These are phyloP conservation scores for Ctenicera cuprea DNA, from an alignment of 2,888 invertebrate species.

Conservation along the genomic window DNA sequence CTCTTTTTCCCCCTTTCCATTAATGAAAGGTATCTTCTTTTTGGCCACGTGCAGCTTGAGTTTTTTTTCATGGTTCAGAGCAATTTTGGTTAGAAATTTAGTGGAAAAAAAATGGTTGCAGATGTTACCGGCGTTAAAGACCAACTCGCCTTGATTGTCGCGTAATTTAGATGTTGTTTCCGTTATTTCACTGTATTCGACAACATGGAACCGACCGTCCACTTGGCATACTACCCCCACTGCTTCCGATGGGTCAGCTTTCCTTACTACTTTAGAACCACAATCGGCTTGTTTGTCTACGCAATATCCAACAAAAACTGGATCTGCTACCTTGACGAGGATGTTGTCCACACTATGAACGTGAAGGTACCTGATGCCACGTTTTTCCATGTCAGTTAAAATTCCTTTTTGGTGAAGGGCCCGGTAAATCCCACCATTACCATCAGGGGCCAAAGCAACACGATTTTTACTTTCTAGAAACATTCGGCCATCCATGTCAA, in stretches of 20 bases:
- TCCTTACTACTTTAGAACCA: slow-evolving; percentile 97
- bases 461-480: slow-evolving; percentile 88
- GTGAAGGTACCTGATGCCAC: slow-evolving; percentile 92
- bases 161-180: slow-evolving; percentile 88
- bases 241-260: slow-evolving; percentile 92
- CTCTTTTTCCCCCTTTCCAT: slow-evolving; percentile 80
- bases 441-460: slow-evolving; percentile 93
- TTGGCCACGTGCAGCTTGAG: slow-evolving; percentile 95
- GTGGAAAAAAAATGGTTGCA: slow-evolving; percentile 98
- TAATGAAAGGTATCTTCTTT: slow-evolving; percentile 95
- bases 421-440: slow-evolving; percentile 91
- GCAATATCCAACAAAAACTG: slow-evolving; percentile 96
- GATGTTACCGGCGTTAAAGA: slow-evolving; percentile 97
- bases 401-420: slow-evolving; percentile 85
- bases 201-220: slow-evolving; percentile 91
- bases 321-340: slow-evolving; percentile 97
- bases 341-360: slow-evolving; percentile 99
- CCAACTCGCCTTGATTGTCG: slow-evolving; percentile 85
- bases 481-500: slow-evolving; percentile 94
- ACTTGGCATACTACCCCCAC: slow-evolving; percentile 98
- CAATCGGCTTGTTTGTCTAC: slow-evolving; percentile 92
- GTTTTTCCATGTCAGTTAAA: slow-evolving; percentile 84
- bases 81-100: slow-evolving; percentile 87
- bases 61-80: slow-evolving; percentile 81
- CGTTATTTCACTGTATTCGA: slow-evolving; percentile 98